phyloP scores from a whole-genome alignment of 2,797 vertebrate genomes.

The Artibeus jamaicensis region DNA sequence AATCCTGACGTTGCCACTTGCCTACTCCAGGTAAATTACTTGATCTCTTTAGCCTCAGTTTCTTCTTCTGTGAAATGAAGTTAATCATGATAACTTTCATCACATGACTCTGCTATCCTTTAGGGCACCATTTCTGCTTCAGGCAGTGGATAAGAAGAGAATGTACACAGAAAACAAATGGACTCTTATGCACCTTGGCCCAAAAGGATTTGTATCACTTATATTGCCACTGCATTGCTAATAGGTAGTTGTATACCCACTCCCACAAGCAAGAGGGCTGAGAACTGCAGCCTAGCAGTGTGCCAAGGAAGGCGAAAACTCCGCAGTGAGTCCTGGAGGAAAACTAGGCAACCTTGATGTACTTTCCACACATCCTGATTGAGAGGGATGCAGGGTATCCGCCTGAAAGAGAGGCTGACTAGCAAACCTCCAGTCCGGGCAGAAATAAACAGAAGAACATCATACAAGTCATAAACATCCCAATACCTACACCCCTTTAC shows the following conservation, averaged over 20 bases:
- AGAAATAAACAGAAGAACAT: not conserved
- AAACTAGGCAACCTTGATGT: not conserved
- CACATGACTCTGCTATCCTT: not conserved
- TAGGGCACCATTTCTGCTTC: not conserved
- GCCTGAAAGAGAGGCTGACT: not conserved
- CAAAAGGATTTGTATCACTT: not conserved
- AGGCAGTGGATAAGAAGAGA: not conserved
- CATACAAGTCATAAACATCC: not conserved
- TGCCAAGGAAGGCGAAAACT: not conserved
- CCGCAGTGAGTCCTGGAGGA: not conserved
- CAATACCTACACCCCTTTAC: not conserved
- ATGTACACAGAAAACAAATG: accelerated
- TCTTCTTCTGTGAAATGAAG: not conserved
- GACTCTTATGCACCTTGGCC: not conserved
- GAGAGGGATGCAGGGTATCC: not conserved
- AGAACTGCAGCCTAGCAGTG: not conserved
- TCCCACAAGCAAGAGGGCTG: not conserved
- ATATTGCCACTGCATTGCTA: not conserved
- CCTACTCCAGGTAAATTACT: not conserved
- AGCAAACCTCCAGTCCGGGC: not conserved
- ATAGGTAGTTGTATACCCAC: not conserved
- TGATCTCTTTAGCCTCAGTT: not conserved
- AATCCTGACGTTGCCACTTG: not conserved
- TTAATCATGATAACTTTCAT: not conserved
- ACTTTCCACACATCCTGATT: not conserved